phyloP scores from a whole-genome alignment of 2,113 vertebrate genomes.

The Pangasianodon hypophthalmus region DNA sequence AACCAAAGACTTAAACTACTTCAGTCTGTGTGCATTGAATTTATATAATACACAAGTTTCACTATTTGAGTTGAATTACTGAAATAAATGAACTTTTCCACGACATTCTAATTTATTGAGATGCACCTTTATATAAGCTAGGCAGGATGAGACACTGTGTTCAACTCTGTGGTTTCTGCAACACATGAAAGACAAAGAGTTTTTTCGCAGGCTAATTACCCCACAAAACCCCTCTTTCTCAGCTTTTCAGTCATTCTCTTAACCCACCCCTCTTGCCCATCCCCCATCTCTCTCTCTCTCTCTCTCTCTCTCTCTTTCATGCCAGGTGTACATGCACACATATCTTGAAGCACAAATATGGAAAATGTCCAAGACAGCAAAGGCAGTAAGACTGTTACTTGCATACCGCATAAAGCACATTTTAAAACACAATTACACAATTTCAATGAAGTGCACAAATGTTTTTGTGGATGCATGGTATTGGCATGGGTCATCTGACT shows the following conservation, averaged over 20 bases:
- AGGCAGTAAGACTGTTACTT: not conserved
- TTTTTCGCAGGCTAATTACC: not conserved
- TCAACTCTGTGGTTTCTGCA: not conserved
- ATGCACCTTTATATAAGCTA: not conserved
- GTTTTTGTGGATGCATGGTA: not conserved
- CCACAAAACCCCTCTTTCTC: not conserved
- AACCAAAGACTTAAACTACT: too few species aligned
- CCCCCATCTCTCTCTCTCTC: not conserved
- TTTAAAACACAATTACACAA: not conserved
- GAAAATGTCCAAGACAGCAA: not conserved
- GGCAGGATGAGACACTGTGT: not conserved
- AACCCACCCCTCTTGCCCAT: not conserved
- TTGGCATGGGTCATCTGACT: constrained; percentile 11
- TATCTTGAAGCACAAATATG: not conserved
- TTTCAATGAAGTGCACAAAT: not conserved
- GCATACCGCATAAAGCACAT: not conserved
- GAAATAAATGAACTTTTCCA: too few species aligned
- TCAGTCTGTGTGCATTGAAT: too few species aligned
- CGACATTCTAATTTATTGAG: too few species aligned
- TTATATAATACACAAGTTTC: too few species aligned
- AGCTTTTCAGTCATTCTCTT: not conserved
- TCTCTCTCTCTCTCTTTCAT: not conserved
- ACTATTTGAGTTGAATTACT: too few species aligned
- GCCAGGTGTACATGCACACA: too few species aligned
- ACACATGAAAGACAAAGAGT: not conserved